Conservation (phyloP, 2,888 invertebrate genomes). For the Calliphora vomitoria region DNA sequence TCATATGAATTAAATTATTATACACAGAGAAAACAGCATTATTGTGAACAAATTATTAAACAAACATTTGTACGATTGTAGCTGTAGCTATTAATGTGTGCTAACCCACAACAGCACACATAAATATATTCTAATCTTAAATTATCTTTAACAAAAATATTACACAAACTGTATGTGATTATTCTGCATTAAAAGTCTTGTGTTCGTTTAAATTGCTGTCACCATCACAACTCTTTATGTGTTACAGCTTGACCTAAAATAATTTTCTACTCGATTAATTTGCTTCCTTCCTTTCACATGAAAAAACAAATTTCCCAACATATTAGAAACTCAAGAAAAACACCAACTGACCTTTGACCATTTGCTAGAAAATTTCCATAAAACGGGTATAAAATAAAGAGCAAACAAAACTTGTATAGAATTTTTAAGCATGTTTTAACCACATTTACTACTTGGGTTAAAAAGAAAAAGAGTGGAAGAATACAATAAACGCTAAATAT, state of each 20-base stretch:
- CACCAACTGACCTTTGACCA: slow-evolving; percentile 49
- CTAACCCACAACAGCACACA: too few relatives aligned
- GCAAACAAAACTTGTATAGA: background rate
- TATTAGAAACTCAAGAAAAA: background rate
- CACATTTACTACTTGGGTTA: background rate
- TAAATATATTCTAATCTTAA: background rate
- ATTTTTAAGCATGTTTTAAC: slow-evolving; percentile 7
- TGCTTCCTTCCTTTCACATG: slow-evolving; percentile 44
- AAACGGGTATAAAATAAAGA: background rate
- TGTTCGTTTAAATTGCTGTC: slow-evolving; percentile 24
- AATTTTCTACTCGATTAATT: slow-evolving; percentile 55
- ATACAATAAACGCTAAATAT: slow-evolving; percentile 29
- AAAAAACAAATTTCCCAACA: background rate
- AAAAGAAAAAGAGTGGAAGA: background rate
- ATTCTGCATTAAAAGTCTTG: background rate
- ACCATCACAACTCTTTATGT: slow-evolving; percentile 17
- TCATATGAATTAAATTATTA: too few relatives aligned
- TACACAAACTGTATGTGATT: background rate
- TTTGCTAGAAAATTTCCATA: slow-evolving; percentile 46
- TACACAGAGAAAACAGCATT: too few relatives aligned
- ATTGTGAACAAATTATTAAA: too few relatives aligned
- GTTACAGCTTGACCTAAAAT: slow-evolving; percentile 42
- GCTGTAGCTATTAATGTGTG: too few relatives aligned
- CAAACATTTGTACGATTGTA: too few relatives aligned
- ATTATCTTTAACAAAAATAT: background rate